Evolutionary conservation across 1,140 invertebrate genomes (phyloP).

Genomic region (Camponotus vicinus): DNA sequence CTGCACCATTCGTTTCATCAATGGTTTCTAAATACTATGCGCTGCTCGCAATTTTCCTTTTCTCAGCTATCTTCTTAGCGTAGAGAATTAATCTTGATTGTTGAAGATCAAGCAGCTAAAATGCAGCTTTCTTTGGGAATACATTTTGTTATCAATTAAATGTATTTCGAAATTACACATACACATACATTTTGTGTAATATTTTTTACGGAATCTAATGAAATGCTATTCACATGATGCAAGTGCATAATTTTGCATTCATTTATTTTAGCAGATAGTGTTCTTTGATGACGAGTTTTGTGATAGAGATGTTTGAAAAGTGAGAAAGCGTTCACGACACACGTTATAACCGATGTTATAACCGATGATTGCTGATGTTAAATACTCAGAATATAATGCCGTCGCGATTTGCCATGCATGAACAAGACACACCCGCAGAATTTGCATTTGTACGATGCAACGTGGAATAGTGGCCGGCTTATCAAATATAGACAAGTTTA

Average conservation of each 20-base stretch:
- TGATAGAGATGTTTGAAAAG: neutral
- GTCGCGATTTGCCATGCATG: neutral
- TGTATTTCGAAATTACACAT: neutral
- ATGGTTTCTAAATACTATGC: conserved; percentile 13
- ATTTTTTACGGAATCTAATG: neutral
- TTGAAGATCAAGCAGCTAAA: neutral
- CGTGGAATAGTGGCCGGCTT: conserved; percentile 3
- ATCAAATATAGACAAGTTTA: conserved; percentile 12
- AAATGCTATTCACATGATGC: neutral
- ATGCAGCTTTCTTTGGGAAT: neutral
- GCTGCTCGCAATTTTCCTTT: neutral
- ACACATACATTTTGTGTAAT: too few relatives aligned
- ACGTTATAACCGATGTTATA: neutral
- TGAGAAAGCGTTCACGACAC: neutral
- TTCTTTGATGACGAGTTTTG: neutral
- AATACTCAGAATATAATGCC: neutral
- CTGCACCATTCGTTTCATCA: neutral
- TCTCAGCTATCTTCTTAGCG: neutral
- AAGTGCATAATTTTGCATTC: neutral
- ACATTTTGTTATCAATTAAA: conserved; percentile 1
- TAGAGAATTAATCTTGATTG: neutral
- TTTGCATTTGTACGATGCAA: conserved; percentile 35
- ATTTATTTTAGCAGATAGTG: neutral
- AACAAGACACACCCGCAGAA: conserved; percentile 25
- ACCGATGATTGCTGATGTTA: neutral